A percentile compares a stretch with the other conserved stretches of the same genome.
These are phyloP conservation scores for Hyla sarda DNA, from an alignment of 2,113 vertebrate species.

Conservation along the genomic window DNA sequence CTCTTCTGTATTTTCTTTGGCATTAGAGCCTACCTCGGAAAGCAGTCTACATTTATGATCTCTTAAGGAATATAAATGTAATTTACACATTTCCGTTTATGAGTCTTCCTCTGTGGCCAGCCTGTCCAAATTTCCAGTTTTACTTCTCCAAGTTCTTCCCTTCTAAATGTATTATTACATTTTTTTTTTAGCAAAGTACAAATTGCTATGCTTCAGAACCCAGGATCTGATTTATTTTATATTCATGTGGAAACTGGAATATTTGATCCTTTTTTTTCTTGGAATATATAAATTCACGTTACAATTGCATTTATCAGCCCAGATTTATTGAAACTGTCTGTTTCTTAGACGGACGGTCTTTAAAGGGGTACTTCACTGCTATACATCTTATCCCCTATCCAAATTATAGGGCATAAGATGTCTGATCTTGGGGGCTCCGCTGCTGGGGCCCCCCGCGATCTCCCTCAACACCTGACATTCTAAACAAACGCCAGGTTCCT, in stretches of 20 bases:
- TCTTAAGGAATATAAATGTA: slow-evolving; percentile 31
- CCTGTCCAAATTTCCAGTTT: slow-evolving; percentile 1
- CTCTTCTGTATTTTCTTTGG: slow-evolving; percentile 27
- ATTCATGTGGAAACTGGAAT: not conserved
- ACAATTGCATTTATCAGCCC: no score
- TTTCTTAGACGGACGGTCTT: no score
- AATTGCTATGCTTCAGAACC: not conserved
- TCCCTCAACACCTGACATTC: no score
- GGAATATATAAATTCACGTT: no score
- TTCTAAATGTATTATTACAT: not conserved
- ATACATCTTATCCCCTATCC: no score
- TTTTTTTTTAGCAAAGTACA: not conserved
- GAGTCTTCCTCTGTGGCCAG: not conserved
- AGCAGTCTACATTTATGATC: slow-evolving; percentile 16
- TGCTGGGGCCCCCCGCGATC: no score
- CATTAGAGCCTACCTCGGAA: slow-evolving; percentile 6
- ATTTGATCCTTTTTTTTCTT: not conserved
- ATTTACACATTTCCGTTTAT: slow-evolving; percentile 26
- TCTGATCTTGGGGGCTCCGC: no score
- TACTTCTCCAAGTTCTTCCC: not conserved
- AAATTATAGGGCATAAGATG: no score
- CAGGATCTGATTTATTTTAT: not conserved
- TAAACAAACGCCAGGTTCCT: no score
- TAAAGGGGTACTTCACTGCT: no score
- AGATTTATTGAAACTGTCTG: no score